Evolutionary conservation across 2,113 vertebrate genomes (phyloP).

Genomic region (Pica pica): DNA sequence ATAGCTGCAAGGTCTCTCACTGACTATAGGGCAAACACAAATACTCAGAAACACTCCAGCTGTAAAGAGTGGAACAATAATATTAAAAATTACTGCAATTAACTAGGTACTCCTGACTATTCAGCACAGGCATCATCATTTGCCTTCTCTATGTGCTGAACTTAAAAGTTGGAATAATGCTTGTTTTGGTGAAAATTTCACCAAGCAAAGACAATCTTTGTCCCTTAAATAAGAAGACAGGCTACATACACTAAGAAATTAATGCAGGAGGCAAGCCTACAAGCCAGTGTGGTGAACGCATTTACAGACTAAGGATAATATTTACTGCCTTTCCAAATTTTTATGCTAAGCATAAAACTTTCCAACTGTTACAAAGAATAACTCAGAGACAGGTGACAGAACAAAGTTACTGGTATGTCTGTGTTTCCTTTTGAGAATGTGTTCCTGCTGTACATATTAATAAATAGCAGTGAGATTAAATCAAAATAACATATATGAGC

Average conservation of each 20-base stretch:
- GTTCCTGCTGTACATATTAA: neutral
- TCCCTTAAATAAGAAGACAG: neutral
- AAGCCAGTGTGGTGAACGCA: neutral
- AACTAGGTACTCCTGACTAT: constrained; percentile 18
- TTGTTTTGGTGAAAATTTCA: neutral
- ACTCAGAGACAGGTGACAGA: neutral
- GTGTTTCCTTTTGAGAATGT: neutral
- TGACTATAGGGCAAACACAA: neutral
- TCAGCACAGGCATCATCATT: neutral
- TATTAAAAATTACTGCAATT: constrained; percentile 49
- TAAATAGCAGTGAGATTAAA: neutral
- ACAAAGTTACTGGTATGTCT: neutral
- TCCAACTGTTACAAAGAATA: neutral
- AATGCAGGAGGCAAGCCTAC: neutral
- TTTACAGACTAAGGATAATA: neutral
- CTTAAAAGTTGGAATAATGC: neutral
- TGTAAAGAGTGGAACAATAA: constrained; percentile 1
- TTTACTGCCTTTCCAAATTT: neutral
- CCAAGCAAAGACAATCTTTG: neutral
- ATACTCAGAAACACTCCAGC: neutral
- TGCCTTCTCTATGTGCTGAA: neutral
- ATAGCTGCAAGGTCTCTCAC: neutral
- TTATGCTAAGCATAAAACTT: neutral
- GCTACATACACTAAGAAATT: neutral
- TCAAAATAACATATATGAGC: neutral